Conservation (phyloP, 2,888 invertebrate species). For the Drosophila niveifrons region DNA sequence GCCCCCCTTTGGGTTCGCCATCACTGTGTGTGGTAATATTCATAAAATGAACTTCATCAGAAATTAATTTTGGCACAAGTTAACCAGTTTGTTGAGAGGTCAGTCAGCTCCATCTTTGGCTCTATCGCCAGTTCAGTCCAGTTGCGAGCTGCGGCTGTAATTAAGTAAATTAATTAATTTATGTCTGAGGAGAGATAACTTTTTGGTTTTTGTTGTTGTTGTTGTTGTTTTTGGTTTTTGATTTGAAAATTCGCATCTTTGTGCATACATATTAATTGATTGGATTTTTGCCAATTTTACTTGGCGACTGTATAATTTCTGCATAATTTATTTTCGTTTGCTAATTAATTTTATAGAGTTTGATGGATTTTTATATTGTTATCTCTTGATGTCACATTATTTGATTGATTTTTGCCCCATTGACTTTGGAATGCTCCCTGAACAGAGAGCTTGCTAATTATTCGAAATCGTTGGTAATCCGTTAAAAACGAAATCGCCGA, state of each 20-base stretch:
- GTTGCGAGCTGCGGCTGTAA: conserved; percentile 54
- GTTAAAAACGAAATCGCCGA: conserved; percentile 27
- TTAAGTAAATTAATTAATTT: conserved; percentile 76
- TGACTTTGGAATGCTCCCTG: conserved; percentile 24
- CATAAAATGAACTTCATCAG: conserved; percentile 24
- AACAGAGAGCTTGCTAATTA: conserved; percentile 12
- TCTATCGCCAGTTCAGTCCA: conserved; percentile 5
- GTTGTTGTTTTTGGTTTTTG: conserved; percentile 17
- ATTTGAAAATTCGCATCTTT: conserved; percentile 37
- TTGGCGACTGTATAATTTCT: conserved; percentile 59
- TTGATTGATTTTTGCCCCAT: conserved; percentile 61
- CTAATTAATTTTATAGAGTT: conserved; percentile 54
- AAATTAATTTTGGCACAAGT: conserved; percentile 68
- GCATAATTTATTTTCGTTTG: conserved; percentile 64
- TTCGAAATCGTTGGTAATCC: conserved; percentile 27
- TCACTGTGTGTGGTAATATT: not conserved
- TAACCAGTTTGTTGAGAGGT: conserved; percentile 62
- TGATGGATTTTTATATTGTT: conserved; percentile 66
- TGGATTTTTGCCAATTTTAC: conserved; percentile 49
- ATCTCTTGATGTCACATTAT: conserved; percentile 45
- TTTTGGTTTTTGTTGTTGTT: conserved; percentile 13
- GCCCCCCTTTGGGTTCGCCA: not conserved
- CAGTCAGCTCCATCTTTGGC: conserved; percentile 25
- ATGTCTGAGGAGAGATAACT: conserved; percentile 25
- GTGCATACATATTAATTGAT: conserved; percentile 27